Base-by-base conservation (phyloP, 2,113 vertebrate genomes). In the Dipodomys ordii region DNA sequence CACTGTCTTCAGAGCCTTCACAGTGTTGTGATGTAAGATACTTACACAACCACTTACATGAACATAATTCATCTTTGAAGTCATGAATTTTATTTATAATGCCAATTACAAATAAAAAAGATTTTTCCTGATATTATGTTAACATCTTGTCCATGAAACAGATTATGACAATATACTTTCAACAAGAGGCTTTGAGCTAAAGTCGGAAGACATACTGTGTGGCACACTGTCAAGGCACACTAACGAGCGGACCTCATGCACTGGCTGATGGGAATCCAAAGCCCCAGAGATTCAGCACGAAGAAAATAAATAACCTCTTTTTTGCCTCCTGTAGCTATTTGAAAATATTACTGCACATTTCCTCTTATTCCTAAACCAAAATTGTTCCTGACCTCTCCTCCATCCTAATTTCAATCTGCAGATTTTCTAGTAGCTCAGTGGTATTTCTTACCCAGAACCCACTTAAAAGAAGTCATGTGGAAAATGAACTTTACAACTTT, bases 1-100 rank as follows among this genome's bases (percentile, higher is more conserved):
- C 95, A 85, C 71, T 69, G 84, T n/a, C 69, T 88, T 83, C 0
- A 60, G 64, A 62, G 15, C 32, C 62, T 53, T 78, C 85, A 57
- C 30, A 23, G 23, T 46, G 6, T 62, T 64, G 35, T 2, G 12
- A 22, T 46, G 39, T 53, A n/a, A 57, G 6, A 6, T 62, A 15
- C 32, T 62, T 80, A 39, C 27, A 73, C n/a, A 94, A 68, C 27
- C 18, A 22, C 15, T 68, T 78, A 57, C 71, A 28, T 65, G 39
- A 90, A 83, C 88, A 67, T 27, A 90, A 94, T 72, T 79, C n/a
- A 76, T 76, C 83, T 73, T 27, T 13, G 7, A 84, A n/a, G 7
- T 46, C 81, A 10, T 44, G 19, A n/a, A 71, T 93, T 83, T 35
- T 65, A 30, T 23, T 60, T 74, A 32, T 46, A 39, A 39, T 35